Percentiles rank a stretch among this genome's conserved stretches.
Conservation (phyloP, 2,113 vertebrate genomes). For the Erinaceus europaeus region DNA sequence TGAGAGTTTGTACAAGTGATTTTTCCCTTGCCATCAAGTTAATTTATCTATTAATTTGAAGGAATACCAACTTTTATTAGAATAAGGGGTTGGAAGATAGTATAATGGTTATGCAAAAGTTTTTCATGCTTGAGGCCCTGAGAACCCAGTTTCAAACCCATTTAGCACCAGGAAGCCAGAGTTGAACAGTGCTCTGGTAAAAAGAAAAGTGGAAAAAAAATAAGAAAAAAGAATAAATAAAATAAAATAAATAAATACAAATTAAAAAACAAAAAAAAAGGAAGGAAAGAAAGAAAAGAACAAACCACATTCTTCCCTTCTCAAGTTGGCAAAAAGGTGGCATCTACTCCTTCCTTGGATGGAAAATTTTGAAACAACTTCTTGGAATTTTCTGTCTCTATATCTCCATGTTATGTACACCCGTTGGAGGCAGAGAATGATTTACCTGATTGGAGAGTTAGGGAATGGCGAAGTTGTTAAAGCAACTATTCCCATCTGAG, state of each 20-base stretch:
- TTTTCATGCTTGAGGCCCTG: no score
- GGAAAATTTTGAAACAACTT: not conserved
- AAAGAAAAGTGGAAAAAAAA: no score
- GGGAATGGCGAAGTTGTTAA: not conserved
- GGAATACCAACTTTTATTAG: slow-evolving; percentile 18
- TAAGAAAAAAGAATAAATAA: no score
- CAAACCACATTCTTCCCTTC: not conserved
- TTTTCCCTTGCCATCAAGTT: not conserved
- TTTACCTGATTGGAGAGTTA: not conserved
- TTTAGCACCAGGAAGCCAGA: no score
- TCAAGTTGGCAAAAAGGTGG: not conserved
- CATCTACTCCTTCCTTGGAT: not conserved
- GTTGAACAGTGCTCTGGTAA: no score
- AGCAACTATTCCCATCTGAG: not conserved
- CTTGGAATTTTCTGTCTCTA: not conserved
- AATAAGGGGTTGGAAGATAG: no score
- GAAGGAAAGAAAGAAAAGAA: no score
- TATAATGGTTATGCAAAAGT: no score
- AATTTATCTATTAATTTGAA: not conserved
- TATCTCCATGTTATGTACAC: fast-evolving
- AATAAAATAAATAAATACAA: no score
- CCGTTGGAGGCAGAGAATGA: not conserved
- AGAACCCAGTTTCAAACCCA: no score
- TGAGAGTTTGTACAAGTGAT: not conserved
- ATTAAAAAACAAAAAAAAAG: no score